Conservation (phyloP, 2,888 invertebrate genomes). For the Sarcophaga variegata region DNA sequence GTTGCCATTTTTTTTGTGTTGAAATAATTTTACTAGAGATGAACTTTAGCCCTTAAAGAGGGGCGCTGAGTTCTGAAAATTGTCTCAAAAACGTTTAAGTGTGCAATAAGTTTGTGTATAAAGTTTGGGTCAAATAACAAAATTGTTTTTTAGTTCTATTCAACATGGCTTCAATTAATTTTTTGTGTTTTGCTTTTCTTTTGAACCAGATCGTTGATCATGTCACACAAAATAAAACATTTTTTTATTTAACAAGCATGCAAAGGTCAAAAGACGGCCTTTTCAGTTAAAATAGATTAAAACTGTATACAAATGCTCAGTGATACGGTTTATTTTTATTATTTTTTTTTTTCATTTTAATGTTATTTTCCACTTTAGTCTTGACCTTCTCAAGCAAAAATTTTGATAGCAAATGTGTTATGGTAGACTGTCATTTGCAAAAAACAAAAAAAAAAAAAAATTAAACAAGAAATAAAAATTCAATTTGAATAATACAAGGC, state of each 20-base stretch:
- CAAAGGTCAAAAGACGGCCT: neutral
- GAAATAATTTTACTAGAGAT: no score
- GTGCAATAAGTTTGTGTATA: no score
- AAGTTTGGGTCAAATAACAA: no score
- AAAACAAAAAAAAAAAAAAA: neutral
- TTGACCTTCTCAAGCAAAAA: constrained; percentile 46
- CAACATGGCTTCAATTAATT: no score
- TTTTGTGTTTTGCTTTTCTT: no score
- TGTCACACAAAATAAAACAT: neutral
- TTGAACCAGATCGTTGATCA: neutral
- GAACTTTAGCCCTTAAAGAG: no score
- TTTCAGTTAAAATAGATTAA: neutral
- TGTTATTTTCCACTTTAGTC: constrained; percentile 15
- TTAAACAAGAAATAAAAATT: neutral
- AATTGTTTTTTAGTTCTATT: no score
- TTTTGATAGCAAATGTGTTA: neutral
- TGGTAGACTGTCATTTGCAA: neutral
- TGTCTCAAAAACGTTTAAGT: no score
- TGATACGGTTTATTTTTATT: neutral
- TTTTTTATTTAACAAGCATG: neutral
- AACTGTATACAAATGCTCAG: neutral
- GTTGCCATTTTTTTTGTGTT: no score
- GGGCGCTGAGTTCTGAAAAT: no score
- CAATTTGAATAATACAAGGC: constrained; percentile 31
- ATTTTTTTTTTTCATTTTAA: neutral